These are phyloP conservation scores for Orthonyx spaldingii DNA, from an alignment of 2,113 vertebrate genomes.

Conservation along the genomic window DNA sequence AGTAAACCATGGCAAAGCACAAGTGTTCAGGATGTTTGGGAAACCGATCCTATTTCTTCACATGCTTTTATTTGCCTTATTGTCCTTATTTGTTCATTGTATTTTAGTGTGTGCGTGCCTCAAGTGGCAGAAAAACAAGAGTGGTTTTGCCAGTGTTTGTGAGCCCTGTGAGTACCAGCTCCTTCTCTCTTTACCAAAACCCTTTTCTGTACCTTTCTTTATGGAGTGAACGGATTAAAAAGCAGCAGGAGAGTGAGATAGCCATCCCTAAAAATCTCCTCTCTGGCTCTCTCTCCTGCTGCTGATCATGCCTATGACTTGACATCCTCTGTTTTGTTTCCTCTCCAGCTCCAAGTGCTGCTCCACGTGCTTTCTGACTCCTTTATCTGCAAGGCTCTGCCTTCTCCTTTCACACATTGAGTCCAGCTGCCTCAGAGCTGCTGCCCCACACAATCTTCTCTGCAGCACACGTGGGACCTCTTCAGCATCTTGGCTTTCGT, in stretches of 20 bases:
- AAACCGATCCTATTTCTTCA: neutral
- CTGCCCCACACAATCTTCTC: neutral
- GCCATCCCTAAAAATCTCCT: neutral
- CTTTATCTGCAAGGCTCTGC: neutral
- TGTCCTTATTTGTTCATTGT: neutral
- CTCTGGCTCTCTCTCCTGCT: neutral
- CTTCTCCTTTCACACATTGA: neutral
- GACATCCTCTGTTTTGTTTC: neutral
- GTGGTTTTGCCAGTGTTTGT: neutral
- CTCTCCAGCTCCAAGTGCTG: neutral
- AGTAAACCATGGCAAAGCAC: neutral
- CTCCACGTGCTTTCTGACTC: neutral
- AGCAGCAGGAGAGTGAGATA: neutral
- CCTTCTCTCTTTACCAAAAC: neutral
- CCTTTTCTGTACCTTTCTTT: neutral
- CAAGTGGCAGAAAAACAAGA: neutral
- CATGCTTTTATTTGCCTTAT: neutral
- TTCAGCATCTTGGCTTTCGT: neutral
- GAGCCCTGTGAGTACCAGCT: neutral
- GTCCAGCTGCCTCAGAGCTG: neutral
- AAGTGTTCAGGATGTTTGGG: neutral
- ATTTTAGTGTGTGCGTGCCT: neutral
- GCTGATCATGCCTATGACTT: neutral
- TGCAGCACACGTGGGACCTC: neutral
- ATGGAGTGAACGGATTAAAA: neutral